Evolutionary conservation across 2,888 invertebrate genomes (phyloP).

Genomic region (Platycheirus rosarum): DNA sequence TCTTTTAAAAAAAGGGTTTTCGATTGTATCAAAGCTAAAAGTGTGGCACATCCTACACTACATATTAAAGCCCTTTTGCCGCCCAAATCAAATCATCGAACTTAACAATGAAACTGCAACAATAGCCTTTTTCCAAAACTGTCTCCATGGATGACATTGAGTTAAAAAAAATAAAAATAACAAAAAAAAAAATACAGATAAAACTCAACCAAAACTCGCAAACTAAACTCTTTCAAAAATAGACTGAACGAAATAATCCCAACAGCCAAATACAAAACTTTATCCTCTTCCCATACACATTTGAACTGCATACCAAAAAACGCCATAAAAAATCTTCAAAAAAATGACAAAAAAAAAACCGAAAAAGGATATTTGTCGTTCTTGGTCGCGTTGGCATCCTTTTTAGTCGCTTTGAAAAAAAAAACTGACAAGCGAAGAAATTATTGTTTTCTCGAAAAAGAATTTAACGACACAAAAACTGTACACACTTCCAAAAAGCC

Average conservation of each 20-base stretch:
- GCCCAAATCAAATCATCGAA: constrained; percentile 59
- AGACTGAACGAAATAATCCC: constrained; percentile 41
- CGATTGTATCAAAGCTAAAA: constrained; percentile 30
- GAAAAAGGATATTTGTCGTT: constrained; percentile 29
- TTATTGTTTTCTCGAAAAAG: constrained; percentile 60
- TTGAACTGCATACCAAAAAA: constrained; percentile 12
- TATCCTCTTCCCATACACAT: constrained; percentile 29
- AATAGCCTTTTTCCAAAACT: constrained; percentile 7
- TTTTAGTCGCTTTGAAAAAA: constrained; percentile 8
- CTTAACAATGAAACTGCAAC: constrained; percentile 56
- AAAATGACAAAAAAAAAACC: neutral
- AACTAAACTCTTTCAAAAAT: constrained; percentile 19
- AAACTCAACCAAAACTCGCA: constrained; percentile 13
- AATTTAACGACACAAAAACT: constrained; percentile 61
- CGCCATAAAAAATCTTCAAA: neutral
- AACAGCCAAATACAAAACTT: constrained; percentile 56
- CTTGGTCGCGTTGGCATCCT: constrained; percentile 9
- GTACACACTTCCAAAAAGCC: constrained; percentile 1
- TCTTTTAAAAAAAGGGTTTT: neutral
- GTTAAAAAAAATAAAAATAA: neutral
- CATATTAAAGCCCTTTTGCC: neutral
- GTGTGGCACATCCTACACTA: constrained; percentile 6
- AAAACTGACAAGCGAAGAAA: constrained; percentile 60
- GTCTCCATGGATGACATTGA: constrained; percentile 3
- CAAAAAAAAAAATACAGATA: neutral